Percentiles rank a stretch among this genome's conserved stretches.
Evolutionary conservation across 2,797 vertebrate species (phyloP).

Genomic region (Synaphobranchus kaupii): DNA sequence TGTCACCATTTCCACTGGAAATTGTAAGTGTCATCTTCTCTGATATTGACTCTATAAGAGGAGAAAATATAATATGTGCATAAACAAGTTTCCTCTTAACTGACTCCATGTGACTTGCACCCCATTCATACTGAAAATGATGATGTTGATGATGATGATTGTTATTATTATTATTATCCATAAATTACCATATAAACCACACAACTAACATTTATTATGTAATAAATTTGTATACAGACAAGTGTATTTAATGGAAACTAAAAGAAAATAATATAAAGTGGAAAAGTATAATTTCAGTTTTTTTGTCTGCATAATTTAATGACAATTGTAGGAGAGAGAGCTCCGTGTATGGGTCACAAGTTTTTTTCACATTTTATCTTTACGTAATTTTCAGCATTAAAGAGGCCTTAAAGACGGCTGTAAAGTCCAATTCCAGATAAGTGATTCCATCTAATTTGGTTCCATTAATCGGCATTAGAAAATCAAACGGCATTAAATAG

Average conservation of each 20-base stretch:
- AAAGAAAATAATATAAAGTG: background rate
- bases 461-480: background rate
- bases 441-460: background rate
- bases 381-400: background rate
- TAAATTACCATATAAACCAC: background rate
- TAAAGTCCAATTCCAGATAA: slow-evolving; percentile 12
- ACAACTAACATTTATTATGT: background rate
- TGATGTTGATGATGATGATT: background rate
- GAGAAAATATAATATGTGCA: background rate
- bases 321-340: background rate
- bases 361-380: background rate
- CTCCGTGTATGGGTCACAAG: background rate
- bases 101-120: background rate
- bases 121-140: background rate
- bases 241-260: background rate
- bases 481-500: background rate
- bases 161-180: background rate
- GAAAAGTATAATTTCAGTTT: background rate
- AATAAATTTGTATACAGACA: background rate
- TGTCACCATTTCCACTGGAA: background rate
- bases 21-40: background rate
- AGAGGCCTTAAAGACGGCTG: background rate
- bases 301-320: background rate
- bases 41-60: background rate
- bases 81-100: background rate